Evolutionary conservation across 2,888 invertebrate genomes (phyloP), one percentile per base, ranked within the genome.

Genomic region (Nomada hirtipes): DNA sequence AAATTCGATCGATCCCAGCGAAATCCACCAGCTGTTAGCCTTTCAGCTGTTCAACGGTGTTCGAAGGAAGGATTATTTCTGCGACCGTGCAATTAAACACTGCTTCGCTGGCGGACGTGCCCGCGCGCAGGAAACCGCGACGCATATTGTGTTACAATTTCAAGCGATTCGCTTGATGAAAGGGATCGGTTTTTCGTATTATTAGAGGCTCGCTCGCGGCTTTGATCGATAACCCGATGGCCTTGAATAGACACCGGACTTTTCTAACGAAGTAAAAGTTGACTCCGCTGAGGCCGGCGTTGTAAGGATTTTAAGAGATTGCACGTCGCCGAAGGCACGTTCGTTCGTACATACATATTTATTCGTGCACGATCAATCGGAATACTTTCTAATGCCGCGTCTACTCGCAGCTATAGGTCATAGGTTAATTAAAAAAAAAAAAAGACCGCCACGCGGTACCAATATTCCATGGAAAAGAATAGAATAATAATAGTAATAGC

Each of bases 161-260:
- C 77, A 79, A 79, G 70, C 83, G 83, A 79, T 87, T 70, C 78
- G 64, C 79, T 65, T 29, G 79, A 88, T 80, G 84, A 88, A 85
- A 83, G 80, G 71, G 71, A 82, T 86, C 76, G 82, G 61, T 82
- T 82, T 86, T 82, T 82, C 79, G 83, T 83, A 73, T 84, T 82
- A 89, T 88, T 86, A 83, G 85, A 88, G 83, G 84, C 81, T 74
- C 76, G 80, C 75, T 78, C 80, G 88, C 87, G 82, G 85, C 85
- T 89, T 88, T 89, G 89, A 88, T 91, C 91, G 88, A 90, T 90
- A 91, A 89, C 86, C 85, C 80, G 88, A 88, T 91, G 91, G 87
- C 91, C 91, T 91, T 91, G 91, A 88, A 90, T 76, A 84, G 83
- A 83, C 88, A 83, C 74, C 83, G 81, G 88, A 89, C 84, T 90